Conservation (phyloP, 2,888 invertebrate genomes). For the Phortica okadai region DNA sequence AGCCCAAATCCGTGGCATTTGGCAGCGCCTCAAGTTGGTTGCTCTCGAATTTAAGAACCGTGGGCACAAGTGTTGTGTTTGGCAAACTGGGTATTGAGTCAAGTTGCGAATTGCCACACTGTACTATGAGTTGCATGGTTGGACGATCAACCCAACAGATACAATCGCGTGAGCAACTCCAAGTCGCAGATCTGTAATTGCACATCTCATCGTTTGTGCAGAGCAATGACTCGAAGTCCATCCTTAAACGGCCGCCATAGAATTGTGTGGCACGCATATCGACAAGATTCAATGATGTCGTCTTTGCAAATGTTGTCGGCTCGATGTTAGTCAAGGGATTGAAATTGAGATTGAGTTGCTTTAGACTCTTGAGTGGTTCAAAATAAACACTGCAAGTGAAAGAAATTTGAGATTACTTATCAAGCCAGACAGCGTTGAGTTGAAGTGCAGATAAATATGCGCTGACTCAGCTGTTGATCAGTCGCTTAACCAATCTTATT, state of each 20-base stretch:
- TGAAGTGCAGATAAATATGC: too few relatives aligned
- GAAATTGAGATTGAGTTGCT: constrained; percentile 38
- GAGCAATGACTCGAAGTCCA: constrained; percentile 51
- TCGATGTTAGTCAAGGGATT: constrained; percentile 76
- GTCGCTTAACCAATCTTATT: too few relatives aligned
- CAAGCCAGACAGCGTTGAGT: too few relatives aligned
- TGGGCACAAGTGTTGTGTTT: constrained; percentile 50
- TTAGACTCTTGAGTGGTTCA: constrained; percentile 73
- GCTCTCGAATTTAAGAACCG: constrained; percentile 75
- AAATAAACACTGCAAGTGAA: constrained; percentile 73
- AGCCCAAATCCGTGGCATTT: constrained; percentile 67
- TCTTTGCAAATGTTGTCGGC: constrained; percentile 77
- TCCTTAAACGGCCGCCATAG: constrained; percentile 59
- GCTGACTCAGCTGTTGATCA: too few relatives aligned
- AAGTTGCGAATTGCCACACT: constrained; percentile 77
- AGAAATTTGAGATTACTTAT: neutral
- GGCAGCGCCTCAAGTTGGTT: constrained; percentile 74
- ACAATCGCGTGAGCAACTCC: constrained; percentile 78
- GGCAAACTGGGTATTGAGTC: constrained; percentile 74
- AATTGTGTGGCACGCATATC: constrained; percentile 79
- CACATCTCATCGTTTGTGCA: constrained; percentile 72
- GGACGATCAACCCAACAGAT: constrained; percentile 76
- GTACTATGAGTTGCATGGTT: constrained; percentile 73
- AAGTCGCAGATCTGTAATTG: constrained; percentile 77
- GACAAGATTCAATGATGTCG: constrained; percentile 78